These are phyloP conservation scores for Cephus cinctus DNA, from an alignment of 1,140 invertebrate genomes.

Conservation along the genomic window DNA sequence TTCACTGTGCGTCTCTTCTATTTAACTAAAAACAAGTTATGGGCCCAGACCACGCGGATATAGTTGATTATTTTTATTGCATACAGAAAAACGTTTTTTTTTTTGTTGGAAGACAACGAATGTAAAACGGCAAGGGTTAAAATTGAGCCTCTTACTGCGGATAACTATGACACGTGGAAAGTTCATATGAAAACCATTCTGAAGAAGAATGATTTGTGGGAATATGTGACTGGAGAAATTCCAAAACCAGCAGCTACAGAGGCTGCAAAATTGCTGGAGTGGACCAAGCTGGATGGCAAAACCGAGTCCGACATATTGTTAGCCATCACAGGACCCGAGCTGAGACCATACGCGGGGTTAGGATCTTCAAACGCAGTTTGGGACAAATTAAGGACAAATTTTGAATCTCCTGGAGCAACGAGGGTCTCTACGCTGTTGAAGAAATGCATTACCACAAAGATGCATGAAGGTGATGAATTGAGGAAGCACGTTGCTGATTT, in stretches of 20 bases:
- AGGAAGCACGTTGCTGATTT: slow-evolving; percentile 28
- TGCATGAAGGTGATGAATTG: slow-evolving; percentile 28
- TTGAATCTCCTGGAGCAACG: slow-evolving; percentile 22
- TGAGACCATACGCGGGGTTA: slow-evolving; percentile 3
- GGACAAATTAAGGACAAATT: slow-evolving; percentile 15
- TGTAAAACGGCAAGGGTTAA: slow-evolving; percentile 1
- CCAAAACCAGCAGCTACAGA: background rate
- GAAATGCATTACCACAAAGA: slow-evolving; percentile 17
- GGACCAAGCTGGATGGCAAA: slow-evolving; percentile 8
- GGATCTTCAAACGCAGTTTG: slow-evolving; percentile 19
- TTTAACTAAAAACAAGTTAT: too few species aligned
- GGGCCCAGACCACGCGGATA: background rate
- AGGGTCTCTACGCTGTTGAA: slow-evolving; percentile 27
- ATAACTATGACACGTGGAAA: slow-evolving; percentile 8
- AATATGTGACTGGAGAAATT: slow-evolving; percentile 4
- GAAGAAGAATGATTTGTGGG: slow-evolving; percentile 1
- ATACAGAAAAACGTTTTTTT: background rate
- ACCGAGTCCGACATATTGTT: slow-evolving; percentile 7
- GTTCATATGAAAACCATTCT: background rate
- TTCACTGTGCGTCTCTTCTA: too few species aligned
- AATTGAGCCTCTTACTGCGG: background rate
- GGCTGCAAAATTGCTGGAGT: background rate
- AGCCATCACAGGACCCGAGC: background rate
- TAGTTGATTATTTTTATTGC: background rate
- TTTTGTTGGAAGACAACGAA: background rate